Base-by-base conservation (phyloP, 2,888 invertebrate species). In the Philereme transversata region DNA sequence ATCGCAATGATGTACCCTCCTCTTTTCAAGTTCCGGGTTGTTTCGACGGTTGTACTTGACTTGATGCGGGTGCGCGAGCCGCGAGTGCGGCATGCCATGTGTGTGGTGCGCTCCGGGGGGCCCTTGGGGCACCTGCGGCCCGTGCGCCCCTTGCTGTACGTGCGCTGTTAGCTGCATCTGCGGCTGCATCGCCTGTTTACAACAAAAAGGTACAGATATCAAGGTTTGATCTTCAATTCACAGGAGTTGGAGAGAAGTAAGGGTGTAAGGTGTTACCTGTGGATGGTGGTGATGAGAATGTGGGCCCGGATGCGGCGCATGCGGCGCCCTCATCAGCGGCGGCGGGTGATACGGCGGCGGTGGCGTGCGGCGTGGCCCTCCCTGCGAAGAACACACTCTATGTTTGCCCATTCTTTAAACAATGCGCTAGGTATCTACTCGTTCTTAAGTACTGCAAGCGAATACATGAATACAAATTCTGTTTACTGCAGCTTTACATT, bases 1-100 rank as follows among this genome's bases (percentile, higher is more conserved):
- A 93, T 98, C 97, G 93, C 99, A 99, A 89, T 97, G 98, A 85
- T 99, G 99, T 77, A 99, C 98, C 81, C 99, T 93, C 73, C 99
- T 93, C 87, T 99, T 99, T 87, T 99, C 99, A 75, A 99, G 90
- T 86, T 99, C 99, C 0, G 99, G 99, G 91, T 99, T 99, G 89
- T 99, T 99, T 82, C 98, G 94, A 71, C 99, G 93, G 93, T 99
- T 99, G 92, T 97, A 98, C 81, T 96, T 97, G 68, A 94, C 84
- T 36, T 90, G 83, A 67, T 77, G 81, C 56, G 80, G 85, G 35
- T 81, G 86, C 36, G 83, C 81, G 5, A 90, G 84, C 7, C 90
- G 80, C 41, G 89, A 77, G 75, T 91, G 87, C 34, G 73, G 82
- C 44, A 82, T 72, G 38, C 77, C 68, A 60, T 76, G 77, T 63